Conservation (phyloP, 2,888 invertebrate species). For the Scaptomyza polygonia region DNA sequence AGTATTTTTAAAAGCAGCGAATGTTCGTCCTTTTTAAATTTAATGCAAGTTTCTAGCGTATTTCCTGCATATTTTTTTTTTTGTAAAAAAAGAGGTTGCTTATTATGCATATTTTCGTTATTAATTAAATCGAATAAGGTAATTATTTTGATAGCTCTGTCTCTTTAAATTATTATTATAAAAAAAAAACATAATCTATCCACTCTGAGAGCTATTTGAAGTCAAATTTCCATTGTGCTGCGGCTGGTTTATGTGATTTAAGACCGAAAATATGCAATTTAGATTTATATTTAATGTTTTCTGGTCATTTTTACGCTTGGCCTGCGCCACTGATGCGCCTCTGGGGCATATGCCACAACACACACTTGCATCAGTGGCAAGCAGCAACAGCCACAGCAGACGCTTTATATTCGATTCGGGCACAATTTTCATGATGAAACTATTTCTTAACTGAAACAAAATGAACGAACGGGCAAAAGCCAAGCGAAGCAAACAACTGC, state of each 20-base stretch:
- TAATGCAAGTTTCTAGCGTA: background rate
- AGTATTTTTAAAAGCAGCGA: background rate
- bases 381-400: constrained; percentile 6
- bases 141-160: too few species aligned
- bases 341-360: constrained; percentile 31
- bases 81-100: too few species aligned
- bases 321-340: constrained; percentile 42
- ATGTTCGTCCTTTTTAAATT: background rate
- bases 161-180: too few species aligned
- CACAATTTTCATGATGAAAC: constrained; percentile 67
- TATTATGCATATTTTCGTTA: too few species aligned
- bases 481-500: background rate
- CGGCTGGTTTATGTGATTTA: constrained; percentile 43
- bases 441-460: constrained; percentile 53
- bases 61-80: background rate
- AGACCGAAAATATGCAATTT: constrained; percentile 63
- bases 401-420: constrained; percentile 57
- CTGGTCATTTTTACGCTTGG: constrained; percentile 70
- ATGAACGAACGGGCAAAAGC: constrained; percentile 37
- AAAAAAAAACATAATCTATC: constrained; percentile 18
- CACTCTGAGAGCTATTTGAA: constrained; percentile 44
- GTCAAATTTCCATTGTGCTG: constrained; percentile 61
- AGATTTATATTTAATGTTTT: constrained; percentile 71
- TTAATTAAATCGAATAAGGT: too few species aligned
- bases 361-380: constrained; percentile 15